phyloP scores from a whole-genome alignment of 2,797 vertebrate genomes.

The Morelia viridis region DNA sequence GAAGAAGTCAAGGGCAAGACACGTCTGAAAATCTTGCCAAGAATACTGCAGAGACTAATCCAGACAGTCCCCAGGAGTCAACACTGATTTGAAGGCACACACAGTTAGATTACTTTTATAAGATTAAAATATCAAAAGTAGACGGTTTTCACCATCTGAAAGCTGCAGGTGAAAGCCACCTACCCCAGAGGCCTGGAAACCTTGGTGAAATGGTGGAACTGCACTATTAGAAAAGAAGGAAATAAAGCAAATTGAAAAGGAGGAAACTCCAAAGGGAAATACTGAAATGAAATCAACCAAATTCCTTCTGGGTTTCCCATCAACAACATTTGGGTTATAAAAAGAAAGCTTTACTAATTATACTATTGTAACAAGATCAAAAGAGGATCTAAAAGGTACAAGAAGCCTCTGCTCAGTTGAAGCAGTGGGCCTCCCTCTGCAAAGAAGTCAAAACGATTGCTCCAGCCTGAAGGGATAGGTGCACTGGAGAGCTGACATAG shows the following conservation, averaged over 20 bases:
- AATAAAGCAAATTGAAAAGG: not conserved
- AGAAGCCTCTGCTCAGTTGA: not conserved
- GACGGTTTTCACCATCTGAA: not conserved
- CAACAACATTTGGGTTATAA: not conserved
- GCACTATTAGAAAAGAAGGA: not conserved
- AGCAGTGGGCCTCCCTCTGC: not conserved
- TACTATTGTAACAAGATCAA: not conserved
- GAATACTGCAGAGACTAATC: not conserved
- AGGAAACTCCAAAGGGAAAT: not conserved
- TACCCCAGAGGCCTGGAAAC: not conserved
- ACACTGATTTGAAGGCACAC: not conserved
- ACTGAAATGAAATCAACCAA: not conserved
- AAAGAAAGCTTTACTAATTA: not conserved
- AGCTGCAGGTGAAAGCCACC: not conserved
- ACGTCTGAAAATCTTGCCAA: not conserved
- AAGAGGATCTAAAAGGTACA: not conserved
- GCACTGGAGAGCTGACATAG: not conserved
- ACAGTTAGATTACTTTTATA: not conserved
- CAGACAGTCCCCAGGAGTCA: not conserved
- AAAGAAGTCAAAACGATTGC: not conserved
- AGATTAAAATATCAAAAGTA: not conserved
- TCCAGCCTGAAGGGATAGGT: no score
- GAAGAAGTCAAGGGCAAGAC: not conserved
- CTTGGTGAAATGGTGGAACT: not conserved
- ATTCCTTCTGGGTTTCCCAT: not conserved